phyloP scores from a whole-genome alignment of 1,140 invertebrate genomes.

The Bombus fervidus region DNA sequence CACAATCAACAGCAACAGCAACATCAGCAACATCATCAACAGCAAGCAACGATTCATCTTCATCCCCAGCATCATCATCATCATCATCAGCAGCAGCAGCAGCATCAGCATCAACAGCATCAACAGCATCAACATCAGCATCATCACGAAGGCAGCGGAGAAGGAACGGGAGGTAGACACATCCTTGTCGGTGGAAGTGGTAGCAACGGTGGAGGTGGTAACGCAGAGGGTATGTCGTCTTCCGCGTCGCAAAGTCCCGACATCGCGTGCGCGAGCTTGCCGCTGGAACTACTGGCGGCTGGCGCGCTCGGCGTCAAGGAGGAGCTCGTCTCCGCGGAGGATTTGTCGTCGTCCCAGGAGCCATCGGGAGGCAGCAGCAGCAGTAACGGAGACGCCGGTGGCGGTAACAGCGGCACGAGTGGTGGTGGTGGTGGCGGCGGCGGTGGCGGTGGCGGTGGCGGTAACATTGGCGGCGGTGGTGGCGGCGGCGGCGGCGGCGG shows the following conservation, averaged over 20 bases:
- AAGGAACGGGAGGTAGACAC: slow-evolving; percentile 53
- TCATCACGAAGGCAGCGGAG: slow-evolving; percentile 59
- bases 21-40: slow-evolving; percentile 71
- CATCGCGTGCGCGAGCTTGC: slow-evolving; percentile 82
- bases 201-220: slow-evolving; percentile 71
- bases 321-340: slow-evolving; percentile 79
- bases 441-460: not conserved
- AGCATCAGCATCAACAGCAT: not conserved
- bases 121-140: not conserved
- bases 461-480: not conserved
- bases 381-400: slow-evolving; percentile 65
- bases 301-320: slow-evolving; percentile 81
- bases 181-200: slow-evolving; percentile 45
- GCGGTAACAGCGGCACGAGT: slow-evolving; percentile 33
- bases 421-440: not conserved
- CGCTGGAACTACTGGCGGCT: slow-evolving; percentile 81
- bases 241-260: slow-evolving; percentile 82
- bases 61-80: slow-evolving; percentile 55
- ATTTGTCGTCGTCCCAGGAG: slow-evolving; percentile 77
- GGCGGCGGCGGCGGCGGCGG: not conserved
- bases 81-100: slow-evolving; percentile 36
- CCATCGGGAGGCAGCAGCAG: slow-evolving; percentile 60
- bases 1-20: slow-evolving; percentile 72
- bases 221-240: slow-evolving; percentile 81
- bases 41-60: slow-evolving; percentile 58